Conservation (phyloP, 64 coral and sea anemone species). For the Stylophora pistillata region DNA sequence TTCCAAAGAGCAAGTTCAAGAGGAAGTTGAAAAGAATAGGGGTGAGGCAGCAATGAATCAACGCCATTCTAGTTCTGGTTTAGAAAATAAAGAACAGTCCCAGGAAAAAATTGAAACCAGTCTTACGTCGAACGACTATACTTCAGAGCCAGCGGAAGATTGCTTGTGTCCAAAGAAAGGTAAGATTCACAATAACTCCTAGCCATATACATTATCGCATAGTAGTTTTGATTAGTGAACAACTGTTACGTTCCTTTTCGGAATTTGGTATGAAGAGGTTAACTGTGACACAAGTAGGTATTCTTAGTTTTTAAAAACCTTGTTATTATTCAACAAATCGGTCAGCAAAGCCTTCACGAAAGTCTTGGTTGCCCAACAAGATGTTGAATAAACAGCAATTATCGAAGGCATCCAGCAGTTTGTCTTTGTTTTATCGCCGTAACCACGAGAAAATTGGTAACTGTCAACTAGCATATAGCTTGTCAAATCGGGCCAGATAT, state of each 20-base stretch:
- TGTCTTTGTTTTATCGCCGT: no score
- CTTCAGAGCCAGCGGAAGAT: conserved; percentile 8
- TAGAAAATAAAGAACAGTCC: not conserved
- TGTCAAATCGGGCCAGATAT: no score
- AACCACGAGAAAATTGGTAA: no score
- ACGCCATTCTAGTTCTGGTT: not conserved
- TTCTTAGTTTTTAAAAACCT: not conserved
- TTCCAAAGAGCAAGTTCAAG: not conserved
- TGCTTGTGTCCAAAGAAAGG: conserved; percentile 71
- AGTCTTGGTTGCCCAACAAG: no score
- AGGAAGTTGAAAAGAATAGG: not conserved
- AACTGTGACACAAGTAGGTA: not conserved
- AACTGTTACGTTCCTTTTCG: no score
- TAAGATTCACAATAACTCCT: not conserved
- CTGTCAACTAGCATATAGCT: no score
- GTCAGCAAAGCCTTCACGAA: no score
- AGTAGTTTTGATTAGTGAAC: not conserved
- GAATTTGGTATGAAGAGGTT: no score
- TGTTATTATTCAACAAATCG: no score
- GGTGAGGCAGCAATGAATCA: not conserved
- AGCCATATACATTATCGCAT: not conserved
- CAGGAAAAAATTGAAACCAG: not conserved
- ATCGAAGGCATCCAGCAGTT: no score
- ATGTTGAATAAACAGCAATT: no score
- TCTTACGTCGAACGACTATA: not conserved